Evolutionary conservation across 1,140 invertebrate genomes (phyloP), one percentile per base, ranked within the genome.

Genomic region (Mamestra configurata): DNA sequence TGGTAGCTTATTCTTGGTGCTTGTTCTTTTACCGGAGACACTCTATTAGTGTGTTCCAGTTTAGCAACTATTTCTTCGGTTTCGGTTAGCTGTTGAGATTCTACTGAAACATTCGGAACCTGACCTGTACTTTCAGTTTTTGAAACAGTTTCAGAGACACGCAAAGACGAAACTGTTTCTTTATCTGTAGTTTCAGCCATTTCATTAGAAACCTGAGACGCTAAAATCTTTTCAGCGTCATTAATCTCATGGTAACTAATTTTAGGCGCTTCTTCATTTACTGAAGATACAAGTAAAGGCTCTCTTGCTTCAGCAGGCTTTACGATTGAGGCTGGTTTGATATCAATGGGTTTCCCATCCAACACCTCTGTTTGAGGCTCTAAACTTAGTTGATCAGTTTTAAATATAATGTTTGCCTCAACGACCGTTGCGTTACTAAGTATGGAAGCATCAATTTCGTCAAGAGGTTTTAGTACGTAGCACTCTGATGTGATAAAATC

Each of bases 221-320:
- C 73, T 64, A 64, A 76, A 46, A 49, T 46, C 0, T 13, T n/a
- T 77, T 83, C 82, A 51, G 79, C 79, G 22, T 83, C 82, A 8
- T 55, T 72, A 27, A 79, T 80, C 37, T 83, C 82, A 37, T 83
- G 70, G 46, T 80, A 83, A 43, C 68, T 77, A 40, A 75, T 20
- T 70, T 57, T 79, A 13, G 80, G 80, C n/a, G 13, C 37, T 79
- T 84, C 71, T 79, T 80, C 82, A 6, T 8, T 61, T 43, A 70
- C 40, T 57, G 46, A 18, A 37, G 76, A 35, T 20, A 27, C 20
- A 71, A 20, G 22, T 20, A 7, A 40, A 15, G 31, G 35, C 24
- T 57, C 31, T 57, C 53, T 10, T 11, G 15, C 8, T 5, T 20
- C 46, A 68, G 4, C 4, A 35, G 18, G 18, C 11, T 43, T 46